phyloP scores from a whole-genome alignment of 2,888 invertebrate species.

The Autographa pulchrina region DNA sequence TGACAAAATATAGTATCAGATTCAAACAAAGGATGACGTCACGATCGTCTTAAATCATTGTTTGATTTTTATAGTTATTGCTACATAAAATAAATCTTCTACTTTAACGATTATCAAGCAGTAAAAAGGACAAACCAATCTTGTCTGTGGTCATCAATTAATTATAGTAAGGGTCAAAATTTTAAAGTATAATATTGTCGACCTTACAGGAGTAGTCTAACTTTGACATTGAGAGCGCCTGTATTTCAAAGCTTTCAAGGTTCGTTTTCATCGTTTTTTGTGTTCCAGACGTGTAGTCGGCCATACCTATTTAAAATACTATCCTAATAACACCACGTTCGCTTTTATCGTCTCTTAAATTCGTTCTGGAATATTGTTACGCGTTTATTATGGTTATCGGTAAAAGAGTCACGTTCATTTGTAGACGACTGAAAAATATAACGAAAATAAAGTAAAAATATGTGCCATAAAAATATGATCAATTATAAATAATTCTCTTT shows the following conservation, averaged over 20 bases:
- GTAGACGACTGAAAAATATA: slow-evolving; percentile 1
- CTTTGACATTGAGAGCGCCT: neutral
- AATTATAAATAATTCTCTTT: neutral
- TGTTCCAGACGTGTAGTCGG: neutral
- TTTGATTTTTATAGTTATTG: too few species aligned
- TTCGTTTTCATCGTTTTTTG: neutral
- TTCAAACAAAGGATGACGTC: too few species aligned
- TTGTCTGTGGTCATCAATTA: neutral
- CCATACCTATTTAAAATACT: neutral
- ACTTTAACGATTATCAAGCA: too few species aligned
- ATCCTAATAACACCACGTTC: neutral
- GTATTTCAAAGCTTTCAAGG: neutral
- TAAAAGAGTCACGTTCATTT: neutral
- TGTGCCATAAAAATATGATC: slow-evolving; percentile 1
- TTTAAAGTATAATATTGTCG: neutral
- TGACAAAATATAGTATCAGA: too few species aligned
- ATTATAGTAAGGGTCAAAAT: neutral
- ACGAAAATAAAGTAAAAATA: slow-evolving; percentile 4
- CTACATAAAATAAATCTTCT: too few species aligned
- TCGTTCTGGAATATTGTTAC: slow-evolving; percentile 4
- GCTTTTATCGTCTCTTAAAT: slow-evolving; percentile 1
- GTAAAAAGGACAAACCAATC: neutral
- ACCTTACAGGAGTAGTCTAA: neutral
- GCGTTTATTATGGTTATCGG: slow-evolving; percentile 4
- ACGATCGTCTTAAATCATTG: too few species aligned